A percentile compares a stretch with the other conserved stretches of the same genome.
Conservation (phyloP, 2,888 invertebrate species). For the Rhagophthalmus giganteus region DNA sequence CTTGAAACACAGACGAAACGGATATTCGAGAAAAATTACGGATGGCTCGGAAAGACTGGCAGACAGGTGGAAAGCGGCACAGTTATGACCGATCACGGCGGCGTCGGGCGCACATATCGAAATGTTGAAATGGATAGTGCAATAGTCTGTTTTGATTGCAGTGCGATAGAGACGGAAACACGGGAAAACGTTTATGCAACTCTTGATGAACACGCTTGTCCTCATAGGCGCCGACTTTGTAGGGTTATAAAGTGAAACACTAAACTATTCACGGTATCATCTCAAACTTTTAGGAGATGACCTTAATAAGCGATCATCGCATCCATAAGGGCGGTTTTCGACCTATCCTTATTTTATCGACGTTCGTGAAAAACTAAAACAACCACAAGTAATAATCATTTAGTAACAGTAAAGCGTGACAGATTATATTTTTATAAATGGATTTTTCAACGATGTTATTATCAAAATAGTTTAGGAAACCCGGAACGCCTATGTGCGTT, state of each 20-base stretch:
- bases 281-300: not conserved
- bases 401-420: too few species aligned
- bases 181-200: slow-evolving; percentile 30
- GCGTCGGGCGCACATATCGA: slow-evolving; percentile 37
- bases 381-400: too few species aligned
- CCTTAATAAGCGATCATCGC: not conserved
- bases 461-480: not conserved
- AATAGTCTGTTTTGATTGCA: slow-evolving; percentile 40
- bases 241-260: not conserved
- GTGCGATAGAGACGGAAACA: slow-evolving; percentile 32
- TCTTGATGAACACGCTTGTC: slow-evolving; percentile 29
- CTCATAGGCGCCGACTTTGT: slow-evolving; percentile 16
- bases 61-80: slow-evolving; percentile 30
- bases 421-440: too few species aligned
- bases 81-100: slow-evolving; percentile 30
- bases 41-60: slow-evolving; percentile 19
- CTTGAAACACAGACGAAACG: slow-evolving; percentile 10
- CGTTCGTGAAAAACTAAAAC: too few species aligned
- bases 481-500: slow-evolving; percentile 2
- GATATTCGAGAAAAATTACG: slow-evolving; percentile 8
- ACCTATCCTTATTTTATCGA: too few species aligned
- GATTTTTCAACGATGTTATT: not conserved
- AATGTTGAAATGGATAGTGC: slow-evolving; percentile 38
- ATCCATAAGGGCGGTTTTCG: not conserved
- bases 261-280: not conserved